Evolutionary conservation across 2,888 invertebrate genomes (phyloP), one percentile per base, ranked within the genome.

Genomic region (Shargacucullia verbasci): DNA sequence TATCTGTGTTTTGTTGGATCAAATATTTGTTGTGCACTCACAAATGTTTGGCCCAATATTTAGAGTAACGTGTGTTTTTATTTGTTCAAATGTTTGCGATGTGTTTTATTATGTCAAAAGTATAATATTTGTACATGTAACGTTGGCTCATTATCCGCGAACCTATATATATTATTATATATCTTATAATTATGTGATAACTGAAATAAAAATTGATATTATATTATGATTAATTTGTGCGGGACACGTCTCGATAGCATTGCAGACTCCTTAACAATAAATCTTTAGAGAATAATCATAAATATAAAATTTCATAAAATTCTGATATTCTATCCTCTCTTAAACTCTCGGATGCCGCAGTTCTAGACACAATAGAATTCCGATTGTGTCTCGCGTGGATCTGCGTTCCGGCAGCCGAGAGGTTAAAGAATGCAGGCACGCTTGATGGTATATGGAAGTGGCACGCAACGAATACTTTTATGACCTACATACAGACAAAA

Each of bases 181-280:
- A 37, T 10, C 37, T 59, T 67, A 59, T 44, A 8, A 29, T 1
- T 41, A 27, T 15, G 27, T 35, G 7, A 33, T 34, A 34, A 62
- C 64, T 65, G 64, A 69, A 65, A 65, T 20, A 65, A 69, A 69
- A 12, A 8, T 25, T 14, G 38, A 6, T 33, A 37, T 53, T 8
- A 64, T 60, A 52, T 34, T 15, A 25, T 37, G 7, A 0, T 37
- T 40, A 14, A 3, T 10, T 14, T 1, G n/a, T n/a, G n/a, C n/a
- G 70, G 63, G 64, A 65, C 64, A 69, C 70, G 63, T 40, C 55
- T 62, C 63, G 41, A 69, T n/a, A 15, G 15, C 14, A 12, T 45
- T 34, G 20, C 7, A 4, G 10, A 25, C 5, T 4, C 0, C 10
- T 20, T 20, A n/a, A n/a, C n/a, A n/a, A n/a, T n/a, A n/a, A n/a